Evolutionary conservation across 2,888 invertebrate species (phyloP).

Genomic region (Achlya flavicornis): DNA sequence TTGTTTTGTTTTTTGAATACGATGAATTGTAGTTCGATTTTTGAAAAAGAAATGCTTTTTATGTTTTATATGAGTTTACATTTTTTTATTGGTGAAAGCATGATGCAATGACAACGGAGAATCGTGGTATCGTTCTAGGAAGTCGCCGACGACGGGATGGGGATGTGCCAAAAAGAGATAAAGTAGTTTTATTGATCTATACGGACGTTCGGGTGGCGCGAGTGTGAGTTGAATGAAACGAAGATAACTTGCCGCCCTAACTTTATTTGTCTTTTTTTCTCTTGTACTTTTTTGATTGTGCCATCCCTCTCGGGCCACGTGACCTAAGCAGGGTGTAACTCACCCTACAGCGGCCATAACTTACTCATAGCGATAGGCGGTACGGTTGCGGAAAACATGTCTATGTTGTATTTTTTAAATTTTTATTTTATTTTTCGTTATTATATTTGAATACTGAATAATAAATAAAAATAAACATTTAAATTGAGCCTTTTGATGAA

Average conservation of each 20-base stretch:
- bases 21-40: background rate
- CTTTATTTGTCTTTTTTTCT: slow-evolving; percentile 64
- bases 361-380: slow-evolving; percentile 84
- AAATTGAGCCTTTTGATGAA: no score
- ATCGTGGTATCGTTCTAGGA: slow-evolving; percentile 72
- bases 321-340: slow-evolving; percentile 84
- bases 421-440: slow-evolving; percentile 30
- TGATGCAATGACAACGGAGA: slow-evolving; percentile 50
- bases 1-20: slow-evolving; percentile 33
- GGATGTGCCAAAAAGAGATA: slow-evolving; percentile 85
- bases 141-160: slow-evolving; percentile 78
- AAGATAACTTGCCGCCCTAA: slow-evolving; percentile 84
- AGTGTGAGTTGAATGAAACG: slow-evolving; percentile 84
- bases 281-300: slow-evolving; percentile 51
- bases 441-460: no score
- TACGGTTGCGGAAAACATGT: slow-evolving; percentile 79
- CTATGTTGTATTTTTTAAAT: slow-evolving; percentile 61
- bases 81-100: slow-evolving; percentile 64
- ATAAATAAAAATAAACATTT: no score
- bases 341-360: slow-evolving; percentile 83
- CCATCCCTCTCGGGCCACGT: slow-evolving; percentile 78
- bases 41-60: slow-evolving; percentile 20
- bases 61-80: slow-evolving; percentile 23
- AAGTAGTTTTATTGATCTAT: slow-evolving; percentile 85
- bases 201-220: slow-evolving; percentile 81